phyloP scores from a whole-genome alignment of 2,797 vertebrate species.

The Manis pentadactyla region DNA sequence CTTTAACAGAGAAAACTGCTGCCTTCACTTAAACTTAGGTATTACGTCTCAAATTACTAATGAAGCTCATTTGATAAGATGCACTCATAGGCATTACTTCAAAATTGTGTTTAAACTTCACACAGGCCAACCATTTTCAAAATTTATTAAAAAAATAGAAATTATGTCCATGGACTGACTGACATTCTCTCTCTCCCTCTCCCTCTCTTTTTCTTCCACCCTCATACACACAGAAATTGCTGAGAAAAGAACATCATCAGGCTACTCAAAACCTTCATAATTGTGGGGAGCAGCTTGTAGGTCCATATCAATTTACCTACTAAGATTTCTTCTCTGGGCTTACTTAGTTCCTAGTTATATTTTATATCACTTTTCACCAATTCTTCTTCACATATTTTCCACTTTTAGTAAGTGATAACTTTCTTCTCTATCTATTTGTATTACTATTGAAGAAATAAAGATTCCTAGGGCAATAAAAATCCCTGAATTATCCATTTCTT shows the following conservation, averaged over 20 bases:
- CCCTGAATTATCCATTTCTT: background rate
- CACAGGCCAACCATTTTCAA: background rate
- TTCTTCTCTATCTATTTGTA: background rate
- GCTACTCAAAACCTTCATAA: background rate
- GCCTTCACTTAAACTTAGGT: background rate
- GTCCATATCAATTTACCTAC: background rate
- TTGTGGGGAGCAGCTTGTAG: background rate
- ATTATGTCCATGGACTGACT: background rate
- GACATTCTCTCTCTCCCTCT: background rate
- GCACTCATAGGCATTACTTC: background rate
- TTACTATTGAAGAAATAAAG: background rate
- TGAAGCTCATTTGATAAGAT: background rate
- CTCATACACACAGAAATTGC: background rate
- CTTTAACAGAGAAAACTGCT: background rate
- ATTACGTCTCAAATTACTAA: background rate
- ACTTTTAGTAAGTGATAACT: background rate
- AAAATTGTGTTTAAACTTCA: background rate
- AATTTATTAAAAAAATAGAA: background rate
- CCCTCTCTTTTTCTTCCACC: rapidly evolving
- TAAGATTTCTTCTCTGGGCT: background rate
- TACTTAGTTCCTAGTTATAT: background rate
- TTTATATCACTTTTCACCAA: background rate
- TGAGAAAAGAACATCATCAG: background rate
- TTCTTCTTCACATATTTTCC: background rate
- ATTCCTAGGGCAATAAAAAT: background rate